These are phyloP conservation scores for Leptogaster cylindrica DNA, from an alignment of 2,888 invertebrate genomes.

Conservation along the genomic window DNA sequence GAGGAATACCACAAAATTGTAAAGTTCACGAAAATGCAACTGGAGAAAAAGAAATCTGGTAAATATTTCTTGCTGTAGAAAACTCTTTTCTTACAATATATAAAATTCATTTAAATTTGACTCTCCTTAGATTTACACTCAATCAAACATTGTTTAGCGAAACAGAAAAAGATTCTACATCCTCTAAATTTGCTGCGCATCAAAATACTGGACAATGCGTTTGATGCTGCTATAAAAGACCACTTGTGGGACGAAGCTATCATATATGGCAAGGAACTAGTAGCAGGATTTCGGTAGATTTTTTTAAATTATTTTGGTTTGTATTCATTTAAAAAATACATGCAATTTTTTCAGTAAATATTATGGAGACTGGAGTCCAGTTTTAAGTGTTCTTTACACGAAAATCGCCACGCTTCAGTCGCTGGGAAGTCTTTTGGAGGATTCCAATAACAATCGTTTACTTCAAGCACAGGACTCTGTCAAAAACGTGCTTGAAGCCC, in stretches of 20 bases:
- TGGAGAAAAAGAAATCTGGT: conserved; percentile 79
- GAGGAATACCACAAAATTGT: conserved; percentile 70
- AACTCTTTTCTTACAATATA: too few relatives aligned
- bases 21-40: conserved; percentile 72
- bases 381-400: conserved; percentile 77
- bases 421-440: conserved; percentile 67
- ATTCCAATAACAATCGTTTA: too few relatives aligned
- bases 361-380: conserved; percentile 76
- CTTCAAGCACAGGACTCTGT: too few relatives aligned
- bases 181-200: conserved; percentile 76
- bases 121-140: conserved; percentile 73
- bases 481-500: conserved; percentile 72
- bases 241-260: conserved; percentile 78
- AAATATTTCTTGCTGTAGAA: too few relatives aligned
- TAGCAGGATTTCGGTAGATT: conserved; percentile 81
- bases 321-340: too few relatives aligned
- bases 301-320: conserved; percentile 4
- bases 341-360: conserved; percentile 79
- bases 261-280: conserved; percentile 71
- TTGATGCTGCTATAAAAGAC: conserved; percentile 79
- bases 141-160: conserved; percentile 74
- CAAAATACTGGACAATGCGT: conserved; percentile 79
- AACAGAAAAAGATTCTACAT: conserved; percentile 74
- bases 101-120: neutral
- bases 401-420: conserved; percentile 81